phyloP scores from a whole-genome alignment of 2,888 invertebrate species.

The Euplagia quadripunctaria region DNA sequence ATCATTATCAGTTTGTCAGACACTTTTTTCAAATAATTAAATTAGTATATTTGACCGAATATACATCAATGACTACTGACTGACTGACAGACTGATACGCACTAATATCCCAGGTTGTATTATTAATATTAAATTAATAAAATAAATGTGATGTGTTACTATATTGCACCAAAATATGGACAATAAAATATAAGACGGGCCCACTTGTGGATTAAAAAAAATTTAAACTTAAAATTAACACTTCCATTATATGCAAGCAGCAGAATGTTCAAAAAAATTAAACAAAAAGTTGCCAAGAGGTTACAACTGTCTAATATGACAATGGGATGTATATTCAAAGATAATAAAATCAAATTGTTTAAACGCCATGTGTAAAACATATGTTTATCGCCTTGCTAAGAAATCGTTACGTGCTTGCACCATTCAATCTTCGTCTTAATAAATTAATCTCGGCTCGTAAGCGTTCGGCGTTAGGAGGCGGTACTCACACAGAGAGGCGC shows the following conservation, averaged over 20 bases:
- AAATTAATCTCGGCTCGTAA: slow-evolving; percentile 48
- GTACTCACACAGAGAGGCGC: slow-evolving; percentile 57
- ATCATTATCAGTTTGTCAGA: no score
- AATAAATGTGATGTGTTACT: no score
- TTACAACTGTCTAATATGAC: background rate
- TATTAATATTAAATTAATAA: no score
- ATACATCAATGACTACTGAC: no score
- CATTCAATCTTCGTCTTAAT: slow-evolving; percentile 52
- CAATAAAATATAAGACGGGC: background rate
- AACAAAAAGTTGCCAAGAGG: background rate
- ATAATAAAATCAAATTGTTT: background rate
- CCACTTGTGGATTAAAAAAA: no score
- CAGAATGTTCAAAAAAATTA: no score
- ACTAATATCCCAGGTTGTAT: no score
- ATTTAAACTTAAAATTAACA: background rate
- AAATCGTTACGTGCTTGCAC: slow-evolving; percentile 30
- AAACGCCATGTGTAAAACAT: background rate
- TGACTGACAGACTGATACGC: no score
- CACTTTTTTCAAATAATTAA: no score
- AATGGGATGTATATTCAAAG: background rate
- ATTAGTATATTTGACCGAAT: no score
- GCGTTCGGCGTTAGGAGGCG: slow-evolving; percentile 51
- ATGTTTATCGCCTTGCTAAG: slow-evolving; percentile 8
- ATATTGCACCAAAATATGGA: no score
- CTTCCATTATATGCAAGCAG: background rate